Percentiles rank a stretch among this genome's conserved stretches.
phyloP scores from a whole-genome alignment of 1,140 invertebrate species.

The Pseudomyrmex gracilis region DNA sequence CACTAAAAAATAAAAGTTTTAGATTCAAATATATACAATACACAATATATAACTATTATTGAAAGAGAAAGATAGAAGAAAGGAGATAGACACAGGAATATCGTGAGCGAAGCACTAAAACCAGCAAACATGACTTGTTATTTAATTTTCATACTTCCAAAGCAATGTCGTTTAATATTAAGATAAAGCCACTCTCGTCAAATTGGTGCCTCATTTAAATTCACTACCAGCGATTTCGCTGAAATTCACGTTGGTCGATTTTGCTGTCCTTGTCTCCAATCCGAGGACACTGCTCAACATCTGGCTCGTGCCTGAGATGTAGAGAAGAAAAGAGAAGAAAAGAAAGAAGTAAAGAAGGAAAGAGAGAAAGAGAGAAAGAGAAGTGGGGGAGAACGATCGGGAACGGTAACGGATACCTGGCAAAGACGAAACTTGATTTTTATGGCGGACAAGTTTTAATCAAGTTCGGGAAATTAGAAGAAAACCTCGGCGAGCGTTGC shows the following conservation, averaged over 20 bases:
- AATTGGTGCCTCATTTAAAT: conserved; percentile 54
- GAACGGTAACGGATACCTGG: conserved; percentile 69
- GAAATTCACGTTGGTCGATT: conserved; percentile 25
- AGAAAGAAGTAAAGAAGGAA: conserved; percentile 6
- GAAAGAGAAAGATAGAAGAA: neutral
- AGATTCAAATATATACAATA: no score
- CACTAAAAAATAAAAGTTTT: neutral
- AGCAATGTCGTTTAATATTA: conserved; percentile 14
- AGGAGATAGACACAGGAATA: no score
- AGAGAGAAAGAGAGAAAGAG: conserved; percentile 5
- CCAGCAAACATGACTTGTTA: conserved; percentile 5
- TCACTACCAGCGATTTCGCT: conserved; percentile 28
- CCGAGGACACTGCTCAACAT: conserved; percentile 1
- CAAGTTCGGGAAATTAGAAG: conserved; percentile 81
- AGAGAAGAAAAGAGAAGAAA: neutral
- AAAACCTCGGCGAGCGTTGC: conserved; percentile 71
- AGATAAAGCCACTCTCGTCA: conserved; percentile 4
- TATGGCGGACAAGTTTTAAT: conserved; percentile 81
- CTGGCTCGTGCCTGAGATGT: conserved; percentile 20
- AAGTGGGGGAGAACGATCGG: conserved; percentile 28
- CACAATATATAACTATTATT: neutral
- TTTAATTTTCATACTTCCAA: conserved; percentile 11
- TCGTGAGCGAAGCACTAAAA: neutral
- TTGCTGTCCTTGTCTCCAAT: neutral
- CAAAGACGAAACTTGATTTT: conserved; percentile 78